These are phyloP conservation scores for Aplocera efformata DNA, from an alignment of 2,888 invertebrate species.

Conservation along the genomic window DNA sequence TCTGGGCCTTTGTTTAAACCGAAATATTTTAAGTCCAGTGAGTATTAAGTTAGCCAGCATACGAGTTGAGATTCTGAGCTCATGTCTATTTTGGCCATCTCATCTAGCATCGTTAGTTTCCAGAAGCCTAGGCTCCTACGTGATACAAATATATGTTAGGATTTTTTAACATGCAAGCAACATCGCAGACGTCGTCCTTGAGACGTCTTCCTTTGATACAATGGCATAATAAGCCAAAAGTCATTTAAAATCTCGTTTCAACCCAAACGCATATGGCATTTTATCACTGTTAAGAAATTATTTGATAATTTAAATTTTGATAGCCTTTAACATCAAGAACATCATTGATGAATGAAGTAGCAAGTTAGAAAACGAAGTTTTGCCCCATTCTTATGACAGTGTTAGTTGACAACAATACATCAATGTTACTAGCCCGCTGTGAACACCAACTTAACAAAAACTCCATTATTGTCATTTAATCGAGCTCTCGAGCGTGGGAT, in stretches of 20 bases:
- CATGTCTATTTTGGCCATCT: constrained; percentile 34
- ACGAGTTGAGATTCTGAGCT: constrained; percentile 23
- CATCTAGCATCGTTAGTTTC: constrained; percentile 30
- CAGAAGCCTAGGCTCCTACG: constrained; percentile 33
- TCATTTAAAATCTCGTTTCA: constrained; percentile 10
- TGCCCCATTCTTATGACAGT: too few relatives aligned
- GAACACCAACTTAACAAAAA: constrained; percentile 45
- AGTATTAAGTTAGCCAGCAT: not conserved
- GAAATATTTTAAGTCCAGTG: not conserved
- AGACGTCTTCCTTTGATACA: constrained; percentile 34
- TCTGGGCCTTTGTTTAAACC: not conserved
- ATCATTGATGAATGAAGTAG: too few relatives aligned
- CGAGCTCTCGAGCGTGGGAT: constrained; percentile 69
- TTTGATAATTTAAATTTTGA: too few relatives aligned
- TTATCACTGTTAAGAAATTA: not conserved
- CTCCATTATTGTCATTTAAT: constrained; percentile 63
- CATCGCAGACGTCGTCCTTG: constrained; percentile 50
- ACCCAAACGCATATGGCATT: not conserved
- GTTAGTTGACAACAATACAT: constrained; percentile 4
- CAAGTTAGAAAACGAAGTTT: too few relatives aligned
- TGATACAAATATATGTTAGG: constrained; percentile 38
- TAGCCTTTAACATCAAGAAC: too few relatives aligned
- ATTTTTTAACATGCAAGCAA: constrained; percentile 38
- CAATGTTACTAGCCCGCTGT: constrained; percentile 24
- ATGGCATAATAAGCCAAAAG: constrained; percentile 31